Evolutionary conservation across 2,888 invertebrate genomes (phyloP), one percentile per base, ranked within the genome.

Genomic region (Aplocera efformata): DNA sequence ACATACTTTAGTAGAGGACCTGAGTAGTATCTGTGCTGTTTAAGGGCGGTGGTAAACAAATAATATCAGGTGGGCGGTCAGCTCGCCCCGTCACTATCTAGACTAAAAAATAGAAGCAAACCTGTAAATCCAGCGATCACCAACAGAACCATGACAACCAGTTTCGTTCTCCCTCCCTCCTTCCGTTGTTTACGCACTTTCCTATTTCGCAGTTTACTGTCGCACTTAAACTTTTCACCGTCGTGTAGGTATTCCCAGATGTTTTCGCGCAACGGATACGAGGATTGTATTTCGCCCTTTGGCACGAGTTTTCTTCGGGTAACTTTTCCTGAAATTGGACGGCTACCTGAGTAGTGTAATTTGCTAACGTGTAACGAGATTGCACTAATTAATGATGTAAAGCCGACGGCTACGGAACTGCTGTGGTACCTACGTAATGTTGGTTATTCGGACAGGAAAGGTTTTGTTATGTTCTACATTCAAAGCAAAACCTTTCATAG

Each of bases 181-280:
- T 59, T 65, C 49, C 51, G 63, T 49, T 64, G 62, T 69, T 72
- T 72, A 63, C 64, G 59, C 48, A 48, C 48, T 57, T 58, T 64
- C 54, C 59, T 71, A 52, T 54, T 61, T 55, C 60, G 61, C 49
- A 51, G 53, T 63, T 67, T 63, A 56, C 52, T 50, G 44, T 36
- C 38, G 43, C 53, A 52, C 53, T 61, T 59, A 48, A 66, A 67
- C 54, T 72, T 70, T 58, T 47, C 59, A 34, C 43, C 55, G 32
- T 74, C 73, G 53, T 74, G 61, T 23, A 76, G 66, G 65, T 79
- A 77, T 60, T 82, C 78, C 76, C 79, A 77, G 60, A 78, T 76
- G 72, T 78, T 78, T 58, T 68, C 70, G 33, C 76, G 74, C 58
- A 72, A 56, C 48, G 75, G 75, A 61, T 74, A 72, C 54, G 67